phyloP scores from a whole-genome alignment of 2,113 vertebrate species.

The Polypterus bichir region DNA sequence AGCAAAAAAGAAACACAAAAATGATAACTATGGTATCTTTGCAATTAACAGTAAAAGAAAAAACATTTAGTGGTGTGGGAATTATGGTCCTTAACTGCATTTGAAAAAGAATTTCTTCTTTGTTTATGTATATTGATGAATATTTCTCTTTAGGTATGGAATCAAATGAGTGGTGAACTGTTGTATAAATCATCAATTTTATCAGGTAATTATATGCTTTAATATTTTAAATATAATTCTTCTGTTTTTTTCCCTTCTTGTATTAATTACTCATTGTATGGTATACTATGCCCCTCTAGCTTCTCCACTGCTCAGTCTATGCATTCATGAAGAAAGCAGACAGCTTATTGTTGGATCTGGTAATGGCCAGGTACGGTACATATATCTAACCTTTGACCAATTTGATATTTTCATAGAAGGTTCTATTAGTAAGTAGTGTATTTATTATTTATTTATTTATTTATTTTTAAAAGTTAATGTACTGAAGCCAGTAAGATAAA shows the following conservation, averaged over 20 bases:
- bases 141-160: constrained; percentile 59
- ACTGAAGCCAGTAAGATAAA: too few species aligned
- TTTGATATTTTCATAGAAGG: too few species aligned
- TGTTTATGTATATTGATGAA: constrained; percentile 4
- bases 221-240: not conserved
- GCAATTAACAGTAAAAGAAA: too few species aligned
- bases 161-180: constrained; percentile 38
- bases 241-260: not conserved
- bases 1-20: too few species aligned
- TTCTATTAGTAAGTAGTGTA: too few species aligned
- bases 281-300: constrained; percentile 31
- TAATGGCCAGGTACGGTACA: constrained; percentile 59
- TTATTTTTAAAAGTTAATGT: too few species aligned
- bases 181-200: constrained; percentile 65
- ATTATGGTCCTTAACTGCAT: not conserved
- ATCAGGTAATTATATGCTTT: constrained; percentile 43
- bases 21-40: too few species aligned
- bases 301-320: constrained; percentile 57
- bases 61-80: not conserved
- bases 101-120: not conserved
- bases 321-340: constrained; percentile 42
- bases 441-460: too few species aligned
- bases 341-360: constrained; percentile 61
- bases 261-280: not conserved
- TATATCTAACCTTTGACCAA: not conserved